Base-by-base conservation (phyloP, 2,888 invertebrate genomes). In the Silvanus unidentatus region DNA sequence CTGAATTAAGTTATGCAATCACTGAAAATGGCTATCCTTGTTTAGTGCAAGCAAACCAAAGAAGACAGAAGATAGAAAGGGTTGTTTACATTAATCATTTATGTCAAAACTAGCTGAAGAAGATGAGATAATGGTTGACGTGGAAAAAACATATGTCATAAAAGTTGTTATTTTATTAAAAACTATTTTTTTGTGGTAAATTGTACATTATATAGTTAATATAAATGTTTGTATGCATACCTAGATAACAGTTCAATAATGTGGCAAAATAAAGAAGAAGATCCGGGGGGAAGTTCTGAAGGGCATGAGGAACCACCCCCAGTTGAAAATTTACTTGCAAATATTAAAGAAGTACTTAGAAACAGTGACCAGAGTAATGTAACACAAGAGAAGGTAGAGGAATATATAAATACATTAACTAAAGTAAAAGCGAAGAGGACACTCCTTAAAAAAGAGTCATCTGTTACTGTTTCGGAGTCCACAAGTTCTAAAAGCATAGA, bases 321-420 rank as follows among this genome's bases (percentile, higher is more conserved):
- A 32, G 53, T 57, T 16, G 66, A 71, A 52, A 67, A 62, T 49
- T 53, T 72, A 27, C 70, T 73, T 47, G 66, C 69, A 22, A 72
- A 73, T 48, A 50, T 73, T 16, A 73, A 73, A 49, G 72, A 73
- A 57, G 68, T 73, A 65, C 54, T 73, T 36, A 58, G 69, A 15
- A 72, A 71, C 52, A 63, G 54, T 38, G 73, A 73, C 38, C 71
- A 71, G 43, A 65, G 64, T 28, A 64, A 54, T 32, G 67, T 71
- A 8, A 66, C 69, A 3, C 66, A 68, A 43, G 72, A 72, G 57
- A 71, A 72, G 58, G 68, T 72, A n/a, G 70, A 69, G 40, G 68
- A 71, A 54, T 72, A 71, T 57, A 68, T 72, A 28, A 69, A 68
- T 43, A 71, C 71, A 6, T 54, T 73, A 32, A 69, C 64, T 12